Conservation (phyloP, 2,113 vertebrate genomes). For the Orcinus orca region DNA sequence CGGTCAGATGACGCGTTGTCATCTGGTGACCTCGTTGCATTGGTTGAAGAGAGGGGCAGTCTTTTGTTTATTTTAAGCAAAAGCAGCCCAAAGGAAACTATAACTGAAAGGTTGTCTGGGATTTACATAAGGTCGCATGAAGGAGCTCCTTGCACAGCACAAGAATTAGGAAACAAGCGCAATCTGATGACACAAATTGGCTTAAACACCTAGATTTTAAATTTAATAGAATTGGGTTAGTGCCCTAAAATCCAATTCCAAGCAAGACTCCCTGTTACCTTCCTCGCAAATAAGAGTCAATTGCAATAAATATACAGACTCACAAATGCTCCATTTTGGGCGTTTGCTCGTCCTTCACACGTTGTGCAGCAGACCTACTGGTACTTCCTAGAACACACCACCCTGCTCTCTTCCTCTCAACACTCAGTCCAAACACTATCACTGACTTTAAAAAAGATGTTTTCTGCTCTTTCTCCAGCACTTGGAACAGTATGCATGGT, state of each 20-base stretch:
- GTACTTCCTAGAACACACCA: background rate
- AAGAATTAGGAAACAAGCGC: background rate
- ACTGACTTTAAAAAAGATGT: background rate
- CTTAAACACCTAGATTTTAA: background rate
- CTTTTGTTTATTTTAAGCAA: background rate
- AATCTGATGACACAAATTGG: background rate
- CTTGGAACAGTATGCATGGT: background rate
- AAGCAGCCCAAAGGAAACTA: background rate
- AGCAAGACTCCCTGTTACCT: background rate
- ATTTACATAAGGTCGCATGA: background rate
- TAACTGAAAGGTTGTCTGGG: background rate
- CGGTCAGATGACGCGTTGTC: background rate
- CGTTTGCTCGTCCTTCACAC: background rate
- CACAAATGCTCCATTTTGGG: background rate
- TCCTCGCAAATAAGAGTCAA: background rate
- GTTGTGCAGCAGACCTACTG: rapidly evolving
- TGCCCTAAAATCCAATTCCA: background rate
- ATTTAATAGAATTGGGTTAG: background rate
- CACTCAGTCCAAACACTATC: background rate
- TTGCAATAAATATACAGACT: background rate
- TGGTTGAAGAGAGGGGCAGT: background rate
- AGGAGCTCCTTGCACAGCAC: background rate
- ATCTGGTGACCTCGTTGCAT: background rate
- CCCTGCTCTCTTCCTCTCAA: background rate
- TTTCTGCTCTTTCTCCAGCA: background rate